These are phyloP conservation scores for Carterocephalus palaemon DNA, from an alignment of 2,888 invertebrate genomes.

Conservation along the genomic window DNA sequence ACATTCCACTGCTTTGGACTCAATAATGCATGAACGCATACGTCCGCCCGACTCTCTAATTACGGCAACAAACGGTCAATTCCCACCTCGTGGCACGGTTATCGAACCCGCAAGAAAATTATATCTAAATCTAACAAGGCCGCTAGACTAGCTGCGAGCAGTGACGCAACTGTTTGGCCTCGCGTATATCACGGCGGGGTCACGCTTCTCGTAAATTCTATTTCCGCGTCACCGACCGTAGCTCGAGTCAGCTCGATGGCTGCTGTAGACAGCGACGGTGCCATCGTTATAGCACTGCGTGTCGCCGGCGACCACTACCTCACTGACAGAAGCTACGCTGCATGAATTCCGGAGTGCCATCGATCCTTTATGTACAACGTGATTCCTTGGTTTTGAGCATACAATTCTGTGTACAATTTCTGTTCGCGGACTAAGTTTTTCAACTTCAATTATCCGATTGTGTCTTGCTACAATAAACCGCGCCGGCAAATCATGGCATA, in stretches of 20 bases:
- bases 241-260: slow-evolving; percentile 36
- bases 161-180: slow-evolving; percentile 63
- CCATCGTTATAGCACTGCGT: slow-evolving; percentile 38
- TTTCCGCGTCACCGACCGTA: slow-evolving; percentile 62
- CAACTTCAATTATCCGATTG: too few species aligned
- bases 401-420: too few species aligned
- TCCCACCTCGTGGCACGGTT: slow-evolving; percentile 61
- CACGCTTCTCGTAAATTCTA: slow-evolving; percentile 58
- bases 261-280: slow-evolving; percentile 48
- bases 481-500: too few species aligned
- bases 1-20: slow-evolving; percentile 43
- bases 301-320: slow-evolving; percentile 14
- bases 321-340: slow-evolving; percentile 34
- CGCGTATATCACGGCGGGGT: slow-evolving; percentile 54
- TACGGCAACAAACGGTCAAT: slow-evolving; percentile 55
- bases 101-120: slow-evolving; percentile 51
- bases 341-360: slow-evolving; percentile 20
- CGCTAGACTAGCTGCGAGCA: slow-evolving; percentile 46
- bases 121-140: slow-evolving; percentile 55
- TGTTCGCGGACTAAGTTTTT: too few species aligned
- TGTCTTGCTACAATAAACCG: too few species aligned
- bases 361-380: slow-evolving; percentile 13
- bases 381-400: slow-evolving; percentile 3
- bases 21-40: slow-evolving; percentile 64
- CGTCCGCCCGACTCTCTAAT: slow-evolving; percentile 59